phyloP scores from a whole-genome alignment of 2,888 invertebrate species.

The Podotricha telesiphe region DNA sequence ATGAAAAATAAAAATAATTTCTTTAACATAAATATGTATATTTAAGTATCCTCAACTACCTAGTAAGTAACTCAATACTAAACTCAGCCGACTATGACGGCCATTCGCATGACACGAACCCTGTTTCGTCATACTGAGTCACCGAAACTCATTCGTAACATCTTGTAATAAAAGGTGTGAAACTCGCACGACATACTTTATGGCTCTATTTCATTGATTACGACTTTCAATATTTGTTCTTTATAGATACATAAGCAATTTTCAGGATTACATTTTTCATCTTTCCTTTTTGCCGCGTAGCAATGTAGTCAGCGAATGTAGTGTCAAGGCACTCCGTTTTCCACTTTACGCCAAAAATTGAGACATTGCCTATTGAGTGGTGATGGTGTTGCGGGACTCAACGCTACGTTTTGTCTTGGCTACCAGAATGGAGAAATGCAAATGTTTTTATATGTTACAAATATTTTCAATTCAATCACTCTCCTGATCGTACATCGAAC shows the following conservation, averaged over 20 bases:
- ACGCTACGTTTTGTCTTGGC: too few species aligned
- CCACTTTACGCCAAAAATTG: too few species aligned
- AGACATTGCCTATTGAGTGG: too few species aligned
- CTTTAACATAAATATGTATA: background rate
- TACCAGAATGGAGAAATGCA: too few species aligned
- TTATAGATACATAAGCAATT: background rate
- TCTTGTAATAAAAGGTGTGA: conserved; percentile 38
- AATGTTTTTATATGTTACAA: too few species aligned
- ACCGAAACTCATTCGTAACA: conserved; percentile 32
- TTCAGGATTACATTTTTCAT: too few species aligned
- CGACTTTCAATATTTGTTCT: conserved; percentile 37
- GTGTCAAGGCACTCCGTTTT: too few species aligned
- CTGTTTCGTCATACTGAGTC: conserved; percentile 34
- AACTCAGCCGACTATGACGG: background rate
- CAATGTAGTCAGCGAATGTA: too few species aligned
- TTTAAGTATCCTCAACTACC: background rate
- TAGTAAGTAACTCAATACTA: conserved; percentile 10
- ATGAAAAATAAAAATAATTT: background rate
- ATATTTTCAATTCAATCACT: too few species aligned
- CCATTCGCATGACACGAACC: conserved; percentile 12
- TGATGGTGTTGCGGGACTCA: too few species aligned
- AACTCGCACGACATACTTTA: conserved; percentile 39
- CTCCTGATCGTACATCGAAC: too few species aligned
- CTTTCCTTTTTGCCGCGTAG: too few species aligned
- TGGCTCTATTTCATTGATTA: conserved; percentile 39